Base-by-base conservation (phyloP, 2,113 vertebrate species). In the Carlito syrichta region DNA sequence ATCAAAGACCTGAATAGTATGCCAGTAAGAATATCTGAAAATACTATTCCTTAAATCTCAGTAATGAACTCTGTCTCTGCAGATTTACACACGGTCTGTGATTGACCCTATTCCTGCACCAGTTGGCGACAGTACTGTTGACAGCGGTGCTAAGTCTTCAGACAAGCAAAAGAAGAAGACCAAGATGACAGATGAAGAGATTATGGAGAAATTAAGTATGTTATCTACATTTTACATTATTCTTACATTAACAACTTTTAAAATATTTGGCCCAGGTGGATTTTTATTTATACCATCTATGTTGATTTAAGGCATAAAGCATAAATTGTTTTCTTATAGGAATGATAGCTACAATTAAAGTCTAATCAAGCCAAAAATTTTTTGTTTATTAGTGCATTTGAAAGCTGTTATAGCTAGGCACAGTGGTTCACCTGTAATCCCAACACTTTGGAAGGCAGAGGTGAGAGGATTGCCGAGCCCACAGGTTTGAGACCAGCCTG, bases 141-240 rank as follows among this genome's bases (percentile, higher is more conserved):
- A 99, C 25, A 82, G 98, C 6, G 99, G 98, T 40, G 98, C 99
- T 5, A 99, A 99, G 97, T 98, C 99, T 0, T 98, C 98, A 32
- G 99, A 99, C 83, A 99, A 99, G 97, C 99, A 99, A 98, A 99
- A 99, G 85, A 99, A 99, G 99, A 99, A 99, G 98, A 99, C 99
- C 93, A 99, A 99, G 98, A 99, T 99, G 99, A 99, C 99, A 0
- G 99, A 99, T 82, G 99, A 99, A 97, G 99, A 99, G 98, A 99
- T 99, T 97, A 99, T 99, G 99, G 99, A 99, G 97, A 99, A 99
- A 99, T 99, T 99, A 97, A 99, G 99, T 99, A 99, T 96, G 99
- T 98, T 98, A 60, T 5, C 96, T 96, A 92, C 38, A 63, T 69
- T 88, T 96, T 79, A 52, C 9, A 45, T 82, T 86, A 81, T 88